Conservation (phyloP, 64 coral and sea anemone species). For the Stichodactyla helianthus region DNA sequence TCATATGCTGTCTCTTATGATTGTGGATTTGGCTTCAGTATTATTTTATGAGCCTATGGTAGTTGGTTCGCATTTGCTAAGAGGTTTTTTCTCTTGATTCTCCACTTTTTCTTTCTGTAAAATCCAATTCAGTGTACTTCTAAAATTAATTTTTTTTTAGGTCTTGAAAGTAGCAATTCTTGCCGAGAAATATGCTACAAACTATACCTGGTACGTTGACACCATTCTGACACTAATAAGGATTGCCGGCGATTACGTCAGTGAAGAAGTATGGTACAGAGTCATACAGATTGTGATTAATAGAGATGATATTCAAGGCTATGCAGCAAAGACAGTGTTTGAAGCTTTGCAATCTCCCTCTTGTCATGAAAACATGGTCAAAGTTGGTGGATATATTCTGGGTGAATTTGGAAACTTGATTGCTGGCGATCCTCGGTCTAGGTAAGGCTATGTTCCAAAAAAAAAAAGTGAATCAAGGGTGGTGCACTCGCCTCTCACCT, state of each 20-base stretch:
- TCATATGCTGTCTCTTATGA: too few species aligned
- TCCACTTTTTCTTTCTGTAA: too few species aligned
- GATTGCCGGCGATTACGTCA: conserved; percentile 93
- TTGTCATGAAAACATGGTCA: conserved; percentile 98
- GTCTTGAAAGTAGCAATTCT: conserved; percentile 96
- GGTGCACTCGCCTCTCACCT: too few species aligned
- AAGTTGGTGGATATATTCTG: conserved; percentile 92
- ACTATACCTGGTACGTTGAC: conserved; percentile 95
- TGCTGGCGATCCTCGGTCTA: conserved; percentile 95
- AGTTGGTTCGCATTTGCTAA: too few species aligned
- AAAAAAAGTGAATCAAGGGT: too few species aligned
- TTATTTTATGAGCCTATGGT: too few species aligned
- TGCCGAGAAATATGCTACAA: conserved; percentile 92
- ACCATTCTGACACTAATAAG: conserved; percentile 89
- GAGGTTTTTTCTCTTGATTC: too few species aligned
- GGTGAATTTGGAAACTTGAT: conserved; percentile 99
- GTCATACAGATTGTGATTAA: conserved; percentile 99
- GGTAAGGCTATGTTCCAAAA: conserved; percentile 17
- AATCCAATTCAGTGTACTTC: too few species aligned
- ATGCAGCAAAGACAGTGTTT: conserved; percentile 99
- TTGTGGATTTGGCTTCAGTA: too few species aligned
- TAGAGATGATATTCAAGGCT: conserved; percentile 97
- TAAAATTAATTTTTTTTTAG: conserved; percentile 3
- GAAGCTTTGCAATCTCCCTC: conserved; percentile 90
- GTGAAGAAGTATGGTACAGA: conserved; percentile 98